Evolutionary conservation across 2,888 invertebrate species (phyloP).

Genomic region (Anarsia innoxiella): DNA sequence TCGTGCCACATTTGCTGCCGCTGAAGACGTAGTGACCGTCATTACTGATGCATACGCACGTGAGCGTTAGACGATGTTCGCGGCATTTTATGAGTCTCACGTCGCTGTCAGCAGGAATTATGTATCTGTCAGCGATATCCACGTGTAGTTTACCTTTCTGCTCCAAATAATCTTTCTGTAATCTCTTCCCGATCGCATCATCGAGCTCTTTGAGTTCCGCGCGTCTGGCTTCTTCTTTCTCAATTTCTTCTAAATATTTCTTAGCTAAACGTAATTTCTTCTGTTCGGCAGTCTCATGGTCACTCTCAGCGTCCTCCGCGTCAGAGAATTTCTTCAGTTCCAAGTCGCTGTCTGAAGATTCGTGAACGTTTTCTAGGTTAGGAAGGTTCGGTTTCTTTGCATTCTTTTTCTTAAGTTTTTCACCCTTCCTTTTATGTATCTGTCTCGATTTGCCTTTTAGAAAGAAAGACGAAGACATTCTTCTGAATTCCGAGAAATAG

Average conservation of each 20-base stretch:
- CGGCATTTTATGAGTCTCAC: constrained; percentile 79
- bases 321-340: constrained; percentile 75
- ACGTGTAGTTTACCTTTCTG: constrained; percentile 87
- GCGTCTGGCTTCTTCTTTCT: constrained; percentile 84
- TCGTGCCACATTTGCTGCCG: constrained; percentile 90
- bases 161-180: constrained; percentile 90
- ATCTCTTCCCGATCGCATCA: constrained; percentile 81
- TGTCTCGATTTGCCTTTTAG: constrained; percentile 75
- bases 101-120: constrained; percentile 40
- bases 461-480: constrained; percentile 76
- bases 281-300: constrained; percentile 90
- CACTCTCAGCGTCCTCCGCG: constrained; percentile 72
- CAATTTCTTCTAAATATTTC: constrained; percentile 90
- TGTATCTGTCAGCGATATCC: constrained; percentile 79
- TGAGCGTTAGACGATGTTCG: constrained; percentile 86
- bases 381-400: constrained; percentile 47
- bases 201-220: constrained; percentile 78
- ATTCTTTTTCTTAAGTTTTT: constrained; percentile 53
- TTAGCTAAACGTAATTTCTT: constrained; percentile 93
- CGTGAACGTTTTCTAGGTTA: constrained; percentile 72
- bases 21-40: constrained; percentile 84
- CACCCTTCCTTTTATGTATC: constrained; percentile 71
- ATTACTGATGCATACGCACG: constrained; percentile 85
- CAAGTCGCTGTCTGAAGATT: constrained; percentile 79
- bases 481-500: too few relatives aligned